Evolutionary conservation across 2,113 vertebrate species (phyloP).

Genomic region (Dendrocopos noguchii): DNA sequence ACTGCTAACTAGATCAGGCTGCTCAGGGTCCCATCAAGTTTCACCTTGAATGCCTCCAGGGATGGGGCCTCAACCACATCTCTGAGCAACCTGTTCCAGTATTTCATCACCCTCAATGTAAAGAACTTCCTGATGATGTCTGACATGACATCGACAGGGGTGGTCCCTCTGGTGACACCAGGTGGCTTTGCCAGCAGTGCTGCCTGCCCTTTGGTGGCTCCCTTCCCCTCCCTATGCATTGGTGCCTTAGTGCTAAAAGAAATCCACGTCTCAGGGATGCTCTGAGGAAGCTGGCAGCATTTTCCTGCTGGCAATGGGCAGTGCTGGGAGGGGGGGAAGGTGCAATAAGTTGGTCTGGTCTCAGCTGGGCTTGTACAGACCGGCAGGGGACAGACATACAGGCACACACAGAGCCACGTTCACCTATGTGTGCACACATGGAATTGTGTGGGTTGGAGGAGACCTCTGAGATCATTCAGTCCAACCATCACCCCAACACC

Average conservation of each 20-base stretch:
- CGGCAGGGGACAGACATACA: too few species aligned
- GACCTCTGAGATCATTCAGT: too few species aligned
- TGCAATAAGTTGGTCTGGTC: neutral
- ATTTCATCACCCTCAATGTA: too few species aligned
- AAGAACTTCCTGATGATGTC: too few species aligned
- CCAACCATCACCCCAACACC: too few species aligned
- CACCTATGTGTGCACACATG: neutral
- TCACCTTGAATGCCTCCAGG: too few species aligned
- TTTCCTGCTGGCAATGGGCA: neutral
- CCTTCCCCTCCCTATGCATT: accelerated
- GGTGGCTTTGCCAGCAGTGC: neutral
- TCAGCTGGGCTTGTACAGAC: neutral
- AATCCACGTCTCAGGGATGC: neutral
- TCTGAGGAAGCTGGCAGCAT: accelerated
- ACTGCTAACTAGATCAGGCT: too few species aligned
- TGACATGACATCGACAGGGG: neutral
- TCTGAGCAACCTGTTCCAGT: too few species aligned
- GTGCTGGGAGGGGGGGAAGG: neutral
- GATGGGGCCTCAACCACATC: too few species aligned
- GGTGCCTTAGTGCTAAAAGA: neutral
- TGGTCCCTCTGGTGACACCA: accelerated
- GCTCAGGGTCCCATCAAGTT: too few species aligned
- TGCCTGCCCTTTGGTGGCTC: neutral
- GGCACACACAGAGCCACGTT: neutral
- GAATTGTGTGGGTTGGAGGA: too few species aligned